Evolutionary conservation across 2,113 vertebrate species (phyloP), one percentile per base, ranked within the genome.

Genomic region (Hippocampus mohnikei): DNA sequence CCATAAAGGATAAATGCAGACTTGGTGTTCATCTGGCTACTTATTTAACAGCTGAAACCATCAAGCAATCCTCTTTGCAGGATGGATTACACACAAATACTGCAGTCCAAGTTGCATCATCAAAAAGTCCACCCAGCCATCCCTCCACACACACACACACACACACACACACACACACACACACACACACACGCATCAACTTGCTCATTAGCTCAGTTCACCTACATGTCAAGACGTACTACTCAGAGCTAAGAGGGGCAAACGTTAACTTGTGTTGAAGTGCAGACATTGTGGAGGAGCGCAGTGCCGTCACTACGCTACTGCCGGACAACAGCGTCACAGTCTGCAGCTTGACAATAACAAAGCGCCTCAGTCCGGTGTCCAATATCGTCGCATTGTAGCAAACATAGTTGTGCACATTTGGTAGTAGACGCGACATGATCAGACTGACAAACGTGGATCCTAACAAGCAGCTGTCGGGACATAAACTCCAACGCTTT

Each of bases 191-290:
- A 8, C 37, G 9, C 60, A 23, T 74, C 70, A 61, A 55, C 67
- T 37, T 72, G 64, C 58, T 85, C 73, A 76, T 79, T 82, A 80
- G 64, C 67, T 50, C 2, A 66, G 69, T 74, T 75, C 67, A 77
- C 42, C 63, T 37, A 48, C 44, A 56, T 46, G 20, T 37, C 29
- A 63, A 40, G 13, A 40, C 29, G 13, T 21, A 41, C 13, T 20
- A 40, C 37, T 63, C 20, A 40, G 61, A 63, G 5, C 25, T 5
- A 40, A 63, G 16, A 63, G 25, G n/a, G n/a, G 20, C 16, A 20
- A 63, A 18, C n/a, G 61, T 40, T 63, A 58, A 58, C 55, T 27
- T 58, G 55, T 58, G 55, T 27, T 58, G 55, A 58, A 58, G 55
- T 13, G 55, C 10, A 27, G 55, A 25, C 55, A 58, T 58, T 58